Conservation (phyloP, 2,113 vertebrate genomes). For the Tichodroma muraria region DNA sequence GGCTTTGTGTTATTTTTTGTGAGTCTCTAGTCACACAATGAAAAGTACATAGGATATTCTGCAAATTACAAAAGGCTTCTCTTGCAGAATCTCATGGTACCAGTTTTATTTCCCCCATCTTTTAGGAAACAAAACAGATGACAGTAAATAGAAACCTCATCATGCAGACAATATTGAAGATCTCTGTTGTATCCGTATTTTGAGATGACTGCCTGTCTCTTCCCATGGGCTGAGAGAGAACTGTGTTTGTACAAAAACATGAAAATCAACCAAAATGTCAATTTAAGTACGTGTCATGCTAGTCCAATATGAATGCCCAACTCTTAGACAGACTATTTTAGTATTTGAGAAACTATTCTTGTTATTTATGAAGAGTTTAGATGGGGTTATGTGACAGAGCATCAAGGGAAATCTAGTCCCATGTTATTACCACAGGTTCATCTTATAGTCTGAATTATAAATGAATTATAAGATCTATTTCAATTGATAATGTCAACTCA, state of each 20-base stretch:
- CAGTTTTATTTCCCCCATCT: not conserved
- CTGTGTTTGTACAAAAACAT: not conserved
- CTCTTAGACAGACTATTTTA: not conserved
- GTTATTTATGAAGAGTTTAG: not conserved
- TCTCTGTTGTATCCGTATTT: not conserved
- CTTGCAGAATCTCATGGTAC: not conserved
- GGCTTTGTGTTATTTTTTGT: not conserved
- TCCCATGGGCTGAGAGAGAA: not conserved
- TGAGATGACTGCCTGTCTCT: not conserved
- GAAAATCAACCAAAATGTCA: not conserved
- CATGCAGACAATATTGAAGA: not conserved
- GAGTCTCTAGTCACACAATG: not conserved
- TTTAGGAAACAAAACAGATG: not conserved
- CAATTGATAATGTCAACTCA: not conserved
- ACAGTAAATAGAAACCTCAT: not conserved
- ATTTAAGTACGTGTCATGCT: not conserved
- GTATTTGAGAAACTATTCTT: not conserved
- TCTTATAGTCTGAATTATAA: not conserved
- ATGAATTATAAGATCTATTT: not conserved
- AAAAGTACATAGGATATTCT: not conserved
- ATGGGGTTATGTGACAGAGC: not conserved
- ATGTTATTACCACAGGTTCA: not conserved
- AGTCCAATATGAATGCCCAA: not conserved
- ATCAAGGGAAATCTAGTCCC: not conserved
- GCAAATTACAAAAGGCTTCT: not conserved